phyloP scores from a whole-genome alignment of 2,888 invertebrate species.

The Athalia circularis region DNA sequence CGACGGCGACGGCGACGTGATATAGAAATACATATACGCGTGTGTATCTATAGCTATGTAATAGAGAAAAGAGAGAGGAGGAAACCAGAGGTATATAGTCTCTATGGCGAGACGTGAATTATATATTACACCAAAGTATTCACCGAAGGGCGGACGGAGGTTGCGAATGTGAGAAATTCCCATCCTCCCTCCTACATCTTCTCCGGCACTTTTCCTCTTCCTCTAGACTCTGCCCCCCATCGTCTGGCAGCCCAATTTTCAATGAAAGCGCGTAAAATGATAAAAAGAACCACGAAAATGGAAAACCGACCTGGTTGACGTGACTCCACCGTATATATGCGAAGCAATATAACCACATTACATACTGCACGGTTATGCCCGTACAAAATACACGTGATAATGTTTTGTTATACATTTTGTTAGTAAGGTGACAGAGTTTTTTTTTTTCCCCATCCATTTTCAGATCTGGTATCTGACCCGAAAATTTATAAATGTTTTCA shows the following conservation, averaged over 20 bases:
- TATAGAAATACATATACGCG: too few species aligned
- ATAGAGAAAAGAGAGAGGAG: not conserved
- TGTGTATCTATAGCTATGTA: not conserved
- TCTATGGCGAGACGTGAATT: constrained; percentile 25
- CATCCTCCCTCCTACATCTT: not conserved
- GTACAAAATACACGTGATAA: too few species aligned
- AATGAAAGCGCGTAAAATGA: not conserved
- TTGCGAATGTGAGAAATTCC: constrained; percentile 25
- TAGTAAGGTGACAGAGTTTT: too few species aligned
- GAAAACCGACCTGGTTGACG: not conserved
- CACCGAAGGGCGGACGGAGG: not conserved
- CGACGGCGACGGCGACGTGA: too few species aligned
- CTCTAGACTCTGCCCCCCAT: too few species aligned
- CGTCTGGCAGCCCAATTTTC: constrained; percentile 3
- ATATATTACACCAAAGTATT: constrained; percentile 22
- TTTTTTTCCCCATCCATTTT: too few species aligned
- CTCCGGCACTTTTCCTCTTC: too few species aligned
- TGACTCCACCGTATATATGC: not conserved
- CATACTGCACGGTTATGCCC: too few species aligned
- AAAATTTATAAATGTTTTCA: too few species aligned
- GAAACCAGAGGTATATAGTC: not conserved
- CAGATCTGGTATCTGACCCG: too few species aligned
- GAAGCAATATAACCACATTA: too few species aligned
- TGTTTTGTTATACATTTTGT: too few species aligned
- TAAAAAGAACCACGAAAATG: not conserved